These are phyloP conservation scores for Germaria angustata DNA, from an alignment of 2,888 invertebrate genomes.

Conservation along the genomic window DNA sequence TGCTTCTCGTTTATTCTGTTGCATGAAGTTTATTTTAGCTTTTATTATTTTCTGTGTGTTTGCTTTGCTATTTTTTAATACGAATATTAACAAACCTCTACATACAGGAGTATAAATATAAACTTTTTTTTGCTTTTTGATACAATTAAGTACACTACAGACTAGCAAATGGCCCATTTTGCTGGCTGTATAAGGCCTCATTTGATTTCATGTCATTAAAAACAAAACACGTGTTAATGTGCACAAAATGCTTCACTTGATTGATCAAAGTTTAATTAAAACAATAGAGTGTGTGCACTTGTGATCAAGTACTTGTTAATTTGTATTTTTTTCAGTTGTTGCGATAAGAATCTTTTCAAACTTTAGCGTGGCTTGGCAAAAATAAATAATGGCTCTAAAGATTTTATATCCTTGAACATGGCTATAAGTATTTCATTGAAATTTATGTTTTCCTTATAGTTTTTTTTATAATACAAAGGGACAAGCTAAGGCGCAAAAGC, in stretches of 20 bases:
- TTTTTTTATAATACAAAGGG: background rate
- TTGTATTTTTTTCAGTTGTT: background rate
- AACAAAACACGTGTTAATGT: constrained; percentile 32
- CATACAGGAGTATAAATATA: background rate
- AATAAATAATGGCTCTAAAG: background rate
- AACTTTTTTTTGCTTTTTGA: constrained; percentile 29
- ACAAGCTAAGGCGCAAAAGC: background rate
- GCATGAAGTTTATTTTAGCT: background rate
- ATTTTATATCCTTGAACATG: background rate
- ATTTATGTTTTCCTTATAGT: background rate
- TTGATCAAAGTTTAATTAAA: constrained; percentile 60
- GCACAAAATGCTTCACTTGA: constrained; percentile 46
- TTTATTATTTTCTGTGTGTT: constrained; percentile 3
- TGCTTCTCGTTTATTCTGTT: background rate
- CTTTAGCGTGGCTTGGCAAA: background rate
- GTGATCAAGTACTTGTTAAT: constrained; percentile 19
- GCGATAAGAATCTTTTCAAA: background rate
- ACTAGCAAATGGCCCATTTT: constrained; percentile 3
- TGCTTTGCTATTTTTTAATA: background rate
- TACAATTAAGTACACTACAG: background rate
- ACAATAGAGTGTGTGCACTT: constrained; percentile 21
- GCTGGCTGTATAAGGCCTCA: background rate
- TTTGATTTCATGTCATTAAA: background rate
- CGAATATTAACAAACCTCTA: constrained; percentile 3
- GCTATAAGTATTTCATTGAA: background rate